Percentiles rank a stretch among this genome's conserved stretches.
Evolutionary conservation across 2,113 vertebrate genomes (phyloP).

Genomic region (Progne subis): DNA sequence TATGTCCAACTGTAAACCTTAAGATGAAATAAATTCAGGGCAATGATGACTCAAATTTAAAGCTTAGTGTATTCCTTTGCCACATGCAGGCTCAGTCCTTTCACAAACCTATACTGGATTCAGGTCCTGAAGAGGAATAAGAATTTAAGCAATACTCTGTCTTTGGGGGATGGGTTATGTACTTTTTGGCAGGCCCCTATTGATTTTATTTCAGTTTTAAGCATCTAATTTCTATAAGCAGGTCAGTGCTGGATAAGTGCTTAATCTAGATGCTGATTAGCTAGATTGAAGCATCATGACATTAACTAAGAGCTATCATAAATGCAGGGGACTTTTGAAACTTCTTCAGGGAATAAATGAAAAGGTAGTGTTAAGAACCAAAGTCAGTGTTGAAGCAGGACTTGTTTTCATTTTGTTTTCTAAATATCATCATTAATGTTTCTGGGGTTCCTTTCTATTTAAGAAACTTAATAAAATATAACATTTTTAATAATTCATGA

Average conservation of each 20-base stretch:
- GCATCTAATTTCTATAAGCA: neutral
- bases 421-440: neutral
- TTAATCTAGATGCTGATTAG: neutral
- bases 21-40: neutral
- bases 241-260: neutral
- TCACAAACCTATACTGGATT: neutral
- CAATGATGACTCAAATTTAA: neutral
- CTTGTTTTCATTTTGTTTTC: neutral
- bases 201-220: neutral
- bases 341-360: neutral
- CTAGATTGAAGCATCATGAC: neutral
- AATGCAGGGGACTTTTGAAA: neutral
- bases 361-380: neutral
- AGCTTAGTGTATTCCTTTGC: neutral
- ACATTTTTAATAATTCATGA: neutral
- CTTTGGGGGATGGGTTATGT: neutral
- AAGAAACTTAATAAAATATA: neutral
- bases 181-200: neutral
- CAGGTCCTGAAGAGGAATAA: neutral
- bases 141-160: neutral
- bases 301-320: neutral
- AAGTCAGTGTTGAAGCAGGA: neutral
- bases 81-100: neutral
- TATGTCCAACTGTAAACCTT: neutral
- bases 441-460: neutral